A percentile compares a stretch with the other conserved stretches of the same genome.
Conservation (phyloP, 2,797 vertebrate species). For the Sphaeramia orbicularis region DNA sequence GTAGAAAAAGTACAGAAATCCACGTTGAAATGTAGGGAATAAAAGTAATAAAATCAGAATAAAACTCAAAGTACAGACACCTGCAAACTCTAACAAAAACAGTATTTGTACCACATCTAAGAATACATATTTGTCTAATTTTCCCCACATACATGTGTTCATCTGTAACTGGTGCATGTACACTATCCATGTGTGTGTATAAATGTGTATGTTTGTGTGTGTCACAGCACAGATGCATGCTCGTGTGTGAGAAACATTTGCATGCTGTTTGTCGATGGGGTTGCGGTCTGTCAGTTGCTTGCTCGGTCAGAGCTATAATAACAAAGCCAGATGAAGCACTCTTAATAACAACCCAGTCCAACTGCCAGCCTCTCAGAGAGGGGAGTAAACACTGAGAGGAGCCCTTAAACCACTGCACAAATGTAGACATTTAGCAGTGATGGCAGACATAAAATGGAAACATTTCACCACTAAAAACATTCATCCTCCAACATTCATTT, state of each 20-base stretch:
- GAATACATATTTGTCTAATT: slow-evolving; percentile 9
- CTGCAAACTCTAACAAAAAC: too few species aligned
- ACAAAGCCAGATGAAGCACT: slow-evolving; percentile 71
- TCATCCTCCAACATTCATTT: slow-evolving; percentile 27
- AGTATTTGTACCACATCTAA: too few species aligned
- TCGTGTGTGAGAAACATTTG: slow-evolving; percentile 61
- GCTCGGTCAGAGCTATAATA: slow-evolving; percentile 69
- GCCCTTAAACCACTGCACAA: slow-evolving; percentile 46
- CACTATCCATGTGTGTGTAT: background rate
- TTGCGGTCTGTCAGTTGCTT: slow-evolving; percentile 59
- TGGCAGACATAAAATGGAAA: slow-evolving; percentile 43
- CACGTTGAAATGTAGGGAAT: too few species aligned
- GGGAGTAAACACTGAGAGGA: slow-evolving; percentile 44
- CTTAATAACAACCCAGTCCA: slow-evolving; percentile 60
- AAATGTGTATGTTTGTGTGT: slow-evolving; percentile 29
- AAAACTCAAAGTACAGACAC: too few species aligned
- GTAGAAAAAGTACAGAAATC: too few species aligned
- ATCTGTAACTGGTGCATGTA: slow-evolving; percentile 18
- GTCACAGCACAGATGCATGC: slow-evolving; percentile 65
- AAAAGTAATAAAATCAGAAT: too few species aligned
- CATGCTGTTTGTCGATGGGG: slow-evolving; percentile 62
- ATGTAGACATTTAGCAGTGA: slow-evolving; percentile 47
- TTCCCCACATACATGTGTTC: slow-evolving; percentile 24
- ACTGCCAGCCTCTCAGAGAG: slow-evolving; percentile 47
- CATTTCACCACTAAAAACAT: slow-evolving; percentile 43